These are phyloP conservation scores for Heterohyrax brucei DNA, from an alignment of 2,797 vertebrate species.

Conservation along the genomic window DNA sequence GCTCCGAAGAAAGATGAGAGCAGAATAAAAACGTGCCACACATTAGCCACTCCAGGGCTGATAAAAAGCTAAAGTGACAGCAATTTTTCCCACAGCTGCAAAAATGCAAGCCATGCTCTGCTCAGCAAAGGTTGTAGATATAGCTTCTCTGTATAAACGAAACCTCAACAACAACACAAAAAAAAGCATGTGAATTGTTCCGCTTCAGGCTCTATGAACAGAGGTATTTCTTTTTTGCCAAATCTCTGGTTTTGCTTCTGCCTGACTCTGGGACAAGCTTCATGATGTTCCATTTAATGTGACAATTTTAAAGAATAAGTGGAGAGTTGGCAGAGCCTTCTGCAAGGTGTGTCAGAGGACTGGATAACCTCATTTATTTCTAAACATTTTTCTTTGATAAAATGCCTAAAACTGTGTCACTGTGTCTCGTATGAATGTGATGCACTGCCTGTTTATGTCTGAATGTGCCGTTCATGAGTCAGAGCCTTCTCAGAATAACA, in stretches of 20 bases:
- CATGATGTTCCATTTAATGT: not conserved
- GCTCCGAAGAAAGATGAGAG: constrained; percentile 65
- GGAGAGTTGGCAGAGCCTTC: not conserved
- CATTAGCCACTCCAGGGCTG: constrained; percentile 13
- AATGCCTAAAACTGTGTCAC: constrained; percentile 86
- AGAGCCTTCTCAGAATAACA: not conserved
- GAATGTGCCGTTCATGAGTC: not conserved
- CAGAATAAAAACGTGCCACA: constrained; percentile 61
- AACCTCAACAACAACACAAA: not conserved
- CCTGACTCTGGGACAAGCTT: not conserved
- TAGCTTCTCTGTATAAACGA: not conserved
- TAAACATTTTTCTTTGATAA: constrained; percentile 73
- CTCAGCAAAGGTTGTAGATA: constrained; percentile 31
- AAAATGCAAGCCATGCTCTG: constrained; percentile 48
- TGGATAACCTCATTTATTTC: constrained; percentile 15
- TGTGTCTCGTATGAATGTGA: constrained; percentile 70
- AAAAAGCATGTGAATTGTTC: not conserved
- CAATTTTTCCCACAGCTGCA: not conserved
- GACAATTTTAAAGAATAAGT: not conserved
- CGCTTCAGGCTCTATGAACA: not conserved
- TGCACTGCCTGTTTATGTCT: constrained; percentile 11
- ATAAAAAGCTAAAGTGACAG: constrained; percentile 46
- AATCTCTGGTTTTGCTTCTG: constrained; percentile 26
- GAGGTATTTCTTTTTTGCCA: constrained; percentile 17
- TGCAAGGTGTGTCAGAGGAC: constrained; percentile 45